Conservation (phyloP, 1,140 invertebrate genomes). For the Ceratina calcarata region DNA sequence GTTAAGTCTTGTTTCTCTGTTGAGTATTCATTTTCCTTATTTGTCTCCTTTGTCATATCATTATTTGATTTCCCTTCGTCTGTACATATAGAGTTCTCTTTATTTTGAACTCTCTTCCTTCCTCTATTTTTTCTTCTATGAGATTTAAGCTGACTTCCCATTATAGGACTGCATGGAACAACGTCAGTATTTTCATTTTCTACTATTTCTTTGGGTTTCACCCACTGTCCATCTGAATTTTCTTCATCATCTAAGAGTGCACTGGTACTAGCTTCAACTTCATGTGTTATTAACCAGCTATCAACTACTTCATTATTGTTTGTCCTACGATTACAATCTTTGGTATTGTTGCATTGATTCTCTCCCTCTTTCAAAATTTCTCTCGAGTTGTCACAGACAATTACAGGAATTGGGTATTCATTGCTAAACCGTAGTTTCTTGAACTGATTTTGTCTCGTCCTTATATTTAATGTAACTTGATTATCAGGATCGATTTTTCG, state of each 20-base stretch:
- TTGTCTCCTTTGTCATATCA: neutral
- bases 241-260: conserved; percentile 68
- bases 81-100: no score
- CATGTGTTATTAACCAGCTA: conserved; percentile 16
- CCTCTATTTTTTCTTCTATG: conserved; percentile 28
- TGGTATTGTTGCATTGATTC: neutral
- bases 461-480: conserved; percentile 57
- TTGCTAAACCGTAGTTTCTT: conserved; percentile 64
- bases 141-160: conserved; percentile 39
- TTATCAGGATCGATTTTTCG: conserved; percentile 54
- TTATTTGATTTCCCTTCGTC: neutral
- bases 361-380: conserved; percentile 24
- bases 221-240: conserved; percentile 1
- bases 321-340: neutral
- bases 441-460: conserved; percentile 20
- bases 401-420: conserved; percentile 60
- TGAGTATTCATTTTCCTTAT: neutral
- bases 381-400: conserved; percentile 56
- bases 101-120: neutral
- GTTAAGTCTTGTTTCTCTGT: neutral
- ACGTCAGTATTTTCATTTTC: conserved; percentile 4
- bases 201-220: neutral
- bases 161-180: conserved; percentile 36
- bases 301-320: neutral
- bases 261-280: conserved; percentile 55